Evolutionary conservation across 35 echinoderm and acorn worm species (phyloP), one percentile per base, ranked within the genome.

Genomic region (Stichopus chloronotus): DNA sequence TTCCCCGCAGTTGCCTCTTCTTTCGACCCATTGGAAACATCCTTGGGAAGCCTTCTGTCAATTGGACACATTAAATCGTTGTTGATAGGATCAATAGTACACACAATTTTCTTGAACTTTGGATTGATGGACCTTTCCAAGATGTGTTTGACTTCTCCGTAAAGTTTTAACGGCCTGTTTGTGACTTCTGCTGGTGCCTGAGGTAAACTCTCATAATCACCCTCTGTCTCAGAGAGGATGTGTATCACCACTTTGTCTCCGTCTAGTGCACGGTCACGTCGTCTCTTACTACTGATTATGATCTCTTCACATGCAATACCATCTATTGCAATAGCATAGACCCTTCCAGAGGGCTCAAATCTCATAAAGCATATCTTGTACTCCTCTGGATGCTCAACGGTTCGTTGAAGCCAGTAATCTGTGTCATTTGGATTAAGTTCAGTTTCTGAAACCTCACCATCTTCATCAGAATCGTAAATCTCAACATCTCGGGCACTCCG

Each of bases 31-130:
- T 65, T 4, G 88, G 79, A 60, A 92, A 92, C 87, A 98, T 92
- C 81, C 96, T 99, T 83, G 17, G 97, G 97, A 56, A 91, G 95
- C 4, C 77, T 94, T 19, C 93, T 82, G 78, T 96, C 95, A 92
- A 99, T 81, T 10, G 97, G 97, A 14, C 94, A 95, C 97, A 99
- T 99, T 17, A 99, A 43, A 58, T 93, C 78, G 56, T 96, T 74
- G 25, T 77, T 99, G 25, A 82, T 78, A 30, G 78, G 93, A 95
- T 99, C 97, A 52, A 99, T 77, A 8, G 93, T 94, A 86, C 97
- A 99, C 1, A 96, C 95, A 60, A 99, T 83, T 61, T 99, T 96
- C 54, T 83, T 90, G 4, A 94, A 87, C 43, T 92, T 84, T 23
- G 94, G 97, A 86, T 96, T 84, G 8, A 57, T 65, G 17, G 93